Evolutionary conservation across 1,140 invertebrate genomes (phyloP).

Genomic region (Aradophagus sp.): DNA sequence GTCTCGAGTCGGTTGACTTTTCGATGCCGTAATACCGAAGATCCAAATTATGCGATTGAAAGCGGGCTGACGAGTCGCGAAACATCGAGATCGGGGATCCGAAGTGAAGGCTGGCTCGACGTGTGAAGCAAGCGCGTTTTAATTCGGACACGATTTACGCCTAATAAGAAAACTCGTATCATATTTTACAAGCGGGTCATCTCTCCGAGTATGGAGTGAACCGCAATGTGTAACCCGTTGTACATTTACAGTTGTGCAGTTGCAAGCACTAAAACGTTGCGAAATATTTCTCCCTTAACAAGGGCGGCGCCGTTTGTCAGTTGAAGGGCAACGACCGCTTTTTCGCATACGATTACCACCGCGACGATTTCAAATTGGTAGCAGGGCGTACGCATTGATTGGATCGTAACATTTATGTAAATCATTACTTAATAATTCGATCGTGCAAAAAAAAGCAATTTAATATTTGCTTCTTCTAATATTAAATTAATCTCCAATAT

Average conservation of each 20-base stretch:
- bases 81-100: slow-evolving; percentile 4
- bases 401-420: too few species aligned
- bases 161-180: slow-evolving; percentile 71
- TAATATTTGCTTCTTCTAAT: too few species aligned
- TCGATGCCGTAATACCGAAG: too few species aligned
- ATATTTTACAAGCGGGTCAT: slow-evolving; percentile 66
- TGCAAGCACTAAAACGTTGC: slow-evolving; percentile 57
- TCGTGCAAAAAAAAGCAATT: too few species aligned
- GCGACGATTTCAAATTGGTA: too few species aligned
- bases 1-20: not conserved
- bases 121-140: slow-evolving; percentile 52
- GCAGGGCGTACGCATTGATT: too few species aligned
- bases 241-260: slow-evolving; percentile 49
- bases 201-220: slow-evolving; percentile 51
- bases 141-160: slow-evolving; percentile 71
- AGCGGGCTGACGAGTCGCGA: too few species aligned
- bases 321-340: slow-evolving; percentile 15
- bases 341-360: slow-evolving; percentile 10
- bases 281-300: slow-evolving; percentile 61
- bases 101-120: slow-evolving; percentile 30
- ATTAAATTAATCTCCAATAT: too few species aligned
- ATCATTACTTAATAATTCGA: too few species aligned
- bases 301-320: slow-evolving; percentile 41
- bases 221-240: slow-evolving; percentile 55
- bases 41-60: not conserved